Evolutionary conservation across 2,797 vertebrate genomes (phyloP).

Genomic region (Silurus aristotelis): DNA sequence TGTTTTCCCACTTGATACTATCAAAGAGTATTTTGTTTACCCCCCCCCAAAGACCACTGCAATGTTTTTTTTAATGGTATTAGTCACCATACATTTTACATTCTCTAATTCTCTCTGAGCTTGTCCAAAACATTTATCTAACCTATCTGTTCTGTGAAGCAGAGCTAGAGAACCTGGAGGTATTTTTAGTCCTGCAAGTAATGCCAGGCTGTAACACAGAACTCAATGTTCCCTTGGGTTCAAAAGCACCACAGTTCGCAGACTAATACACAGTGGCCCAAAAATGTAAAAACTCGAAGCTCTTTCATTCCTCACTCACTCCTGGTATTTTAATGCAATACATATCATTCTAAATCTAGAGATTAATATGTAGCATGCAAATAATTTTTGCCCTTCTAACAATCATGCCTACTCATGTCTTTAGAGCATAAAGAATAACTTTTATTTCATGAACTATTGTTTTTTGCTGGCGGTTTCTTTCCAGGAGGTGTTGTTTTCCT

Average conservation of each 20-base stretch:
- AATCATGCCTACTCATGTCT: not conserved
- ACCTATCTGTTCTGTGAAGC: not conserved
- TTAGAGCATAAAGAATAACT: not conserved
- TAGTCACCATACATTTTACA: not conserved
- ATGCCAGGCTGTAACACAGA: constrained; percentile 5
- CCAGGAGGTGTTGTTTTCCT: not conserved
- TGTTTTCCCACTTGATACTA: not conserved
- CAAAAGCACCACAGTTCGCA: constrained; percentile 17
- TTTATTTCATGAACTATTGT: not conserved
- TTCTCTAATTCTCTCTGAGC: not conserved
- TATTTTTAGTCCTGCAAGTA: constrained; percentile 37
- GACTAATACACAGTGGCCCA: not conserved
- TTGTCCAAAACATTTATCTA: constrained; percentile 1
- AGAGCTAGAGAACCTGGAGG: not conserved
- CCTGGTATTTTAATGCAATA: not conserved
- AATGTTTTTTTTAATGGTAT: no score
- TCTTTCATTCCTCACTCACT: not conserved
- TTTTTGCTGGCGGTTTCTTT: not conserved
- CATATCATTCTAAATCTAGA: not conserved
- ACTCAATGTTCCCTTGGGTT: constrained; percentile 32
- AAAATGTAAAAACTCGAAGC: not conserved
- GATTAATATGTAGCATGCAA: not conserved
- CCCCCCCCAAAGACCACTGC: no score
- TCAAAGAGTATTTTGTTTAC: not conserved
- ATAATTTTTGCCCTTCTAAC: not conserved